Evolutionary conservation across 2,113 vertebrate genomes (phyloP), one percentile per base, ranked within the genome.

Genomic region (Galeopterus variegatus): DNA sequence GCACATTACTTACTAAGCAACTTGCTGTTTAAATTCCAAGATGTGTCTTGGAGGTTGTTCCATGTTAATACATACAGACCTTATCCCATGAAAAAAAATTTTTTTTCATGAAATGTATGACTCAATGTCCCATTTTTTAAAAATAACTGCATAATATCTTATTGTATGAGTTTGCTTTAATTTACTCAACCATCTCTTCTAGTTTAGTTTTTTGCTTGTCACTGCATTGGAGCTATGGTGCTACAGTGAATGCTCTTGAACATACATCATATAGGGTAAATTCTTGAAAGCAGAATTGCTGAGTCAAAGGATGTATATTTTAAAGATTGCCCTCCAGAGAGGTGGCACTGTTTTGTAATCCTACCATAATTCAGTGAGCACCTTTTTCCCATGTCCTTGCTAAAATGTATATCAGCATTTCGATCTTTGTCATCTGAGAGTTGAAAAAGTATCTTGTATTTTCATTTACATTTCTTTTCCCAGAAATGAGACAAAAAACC

Each of bases 381-480:
- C 36, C n/a, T 76, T 79, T 95, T 36, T 14, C 45, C 26, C 15
- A 1, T 23, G 24, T 3, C 24, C 24, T 64, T 58, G 62, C 13
- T 56, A 31, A 76, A 67, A 11, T 75, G 10, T 21, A 6, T 36
- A 28, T 31, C 41, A 70, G 67, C 54, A 41, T 83, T 48, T 67
- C 77, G 4, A 8, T 60, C 48, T n/a, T 67, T 8, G 0, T 54
- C 69, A 13, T 48, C 56, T 60, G 72, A 60, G 5, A 60, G 64
- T 21, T 80, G 72, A 62, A 83, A 84, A 85, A 31, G 5, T 41
- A 5, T 26, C 52, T 70, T 26, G 5, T 70, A 21, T 28, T 85
- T 80, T 93, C 87, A 72, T 60, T 64, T 84, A n/a, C 10, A 33
- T 80, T 84, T 90, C n/a, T 84, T 73, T 79, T 89, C 67, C 79